Conservation (phyloP, 2,797 vertebrate species). For the Poeciliopsis presidionis region DNA sequence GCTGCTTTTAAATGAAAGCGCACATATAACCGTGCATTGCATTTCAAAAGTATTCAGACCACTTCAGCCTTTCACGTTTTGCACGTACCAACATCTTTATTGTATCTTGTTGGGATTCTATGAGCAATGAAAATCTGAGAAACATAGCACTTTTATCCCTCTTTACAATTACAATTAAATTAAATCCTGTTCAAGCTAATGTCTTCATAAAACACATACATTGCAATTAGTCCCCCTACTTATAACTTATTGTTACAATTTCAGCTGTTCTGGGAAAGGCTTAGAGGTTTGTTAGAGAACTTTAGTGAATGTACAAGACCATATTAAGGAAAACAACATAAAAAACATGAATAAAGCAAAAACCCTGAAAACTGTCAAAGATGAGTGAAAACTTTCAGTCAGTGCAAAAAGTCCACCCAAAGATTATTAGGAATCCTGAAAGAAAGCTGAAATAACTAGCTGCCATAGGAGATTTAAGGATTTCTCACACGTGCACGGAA, state of each 20-base stretch:
- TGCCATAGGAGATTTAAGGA: no score
- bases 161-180: not conserved
- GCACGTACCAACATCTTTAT: not conserved
- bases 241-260: not conserved
- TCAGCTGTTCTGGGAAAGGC: not conserved
- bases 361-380: no score
- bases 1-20: not conserved
- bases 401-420: no score
- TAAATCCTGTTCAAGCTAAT: not conserved
- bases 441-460: no score
- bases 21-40: not conserved
- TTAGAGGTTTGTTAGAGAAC: not conserved
- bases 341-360: no score
- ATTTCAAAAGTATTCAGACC: not conserved
- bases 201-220: not conserved
- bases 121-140: not conserved
- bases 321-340: not conserved
- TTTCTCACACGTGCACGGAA: no score
- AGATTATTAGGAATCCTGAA: no score
- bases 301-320: not conserved
- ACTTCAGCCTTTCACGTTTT: not conserved
- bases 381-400: no score
- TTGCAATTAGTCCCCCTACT: not conserved
- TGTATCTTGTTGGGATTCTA: not conserved
- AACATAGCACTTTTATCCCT: not conserved